phyloP scores from a whole-genome alignment of 2,888 invertebrate genomes.

The Dolichomitus sp. region DNA sequence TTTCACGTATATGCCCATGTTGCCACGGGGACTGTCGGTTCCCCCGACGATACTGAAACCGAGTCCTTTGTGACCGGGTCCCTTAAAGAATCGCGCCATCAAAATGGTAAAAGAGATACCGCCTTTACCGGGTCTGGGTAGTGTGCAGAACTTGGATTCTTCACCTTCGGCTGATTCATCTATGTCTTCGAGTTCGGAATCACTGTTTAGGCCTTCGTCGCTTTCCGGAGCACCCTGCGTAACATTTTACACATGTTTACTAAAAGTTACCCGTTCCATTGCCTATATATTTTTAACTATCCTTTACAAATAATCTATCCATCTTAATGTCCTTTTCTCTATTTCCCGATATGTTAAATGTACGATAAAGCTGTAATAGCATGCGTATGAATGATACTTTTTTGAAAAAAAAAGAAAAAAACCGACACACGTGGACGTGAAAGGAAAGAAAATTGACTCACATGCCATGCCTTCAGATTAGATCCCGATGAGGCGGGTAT shows the following conservation, averaged over 20 bases:
- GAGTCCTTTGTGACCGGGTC: slow-evolving; percentile 93
- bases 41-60: slow-evolving; percentile 97
- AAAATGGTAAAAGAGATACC: slow-evolving; percentile 87
- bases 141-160: slow-evolving; percentile 88
- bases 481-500: slow-evolving; percentile 78
- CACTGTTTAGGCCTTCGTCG: slow-evolving; percentile 83
- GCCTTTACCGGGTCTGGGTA: slow-evolving; percentile 88
- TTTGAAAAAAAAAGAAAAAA: too few species aligned
- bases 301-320: too few species aligned
- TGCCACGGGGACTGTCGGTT: slow-evolving; percentile 93
- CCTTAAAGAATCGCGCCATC: slow-evolving; percentile 91
- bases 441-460: too few species aligned
- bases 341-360: too few species aligned
- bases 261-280: too few species aligned
- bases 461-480: slow-evolving; percentile 78
- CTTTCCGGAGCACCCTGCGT: slow-evolving; percentile 83
- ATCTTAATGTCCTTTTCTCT: too few species aligned
- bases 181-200: slow-evolving; percentile 85
- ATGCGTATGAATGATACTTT: too few species aligned
- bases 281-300: too few species aligned
- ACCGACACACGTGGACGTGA: too few species aligned
- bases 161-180: slow-evolving; percentile 87
- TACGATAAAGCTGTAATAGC: too few species aligned
- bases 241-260: slow-evolving; percentile 11
- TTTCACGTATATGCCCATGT: slow-evolving; percentile 96